A percentile compares a stretch with the other conserved stretches of the same genome.
phyloP scores from a whole-genome alignment of 2,888 invertebrate genomes.

The Lordiphosa fenestrarum region DNA sequence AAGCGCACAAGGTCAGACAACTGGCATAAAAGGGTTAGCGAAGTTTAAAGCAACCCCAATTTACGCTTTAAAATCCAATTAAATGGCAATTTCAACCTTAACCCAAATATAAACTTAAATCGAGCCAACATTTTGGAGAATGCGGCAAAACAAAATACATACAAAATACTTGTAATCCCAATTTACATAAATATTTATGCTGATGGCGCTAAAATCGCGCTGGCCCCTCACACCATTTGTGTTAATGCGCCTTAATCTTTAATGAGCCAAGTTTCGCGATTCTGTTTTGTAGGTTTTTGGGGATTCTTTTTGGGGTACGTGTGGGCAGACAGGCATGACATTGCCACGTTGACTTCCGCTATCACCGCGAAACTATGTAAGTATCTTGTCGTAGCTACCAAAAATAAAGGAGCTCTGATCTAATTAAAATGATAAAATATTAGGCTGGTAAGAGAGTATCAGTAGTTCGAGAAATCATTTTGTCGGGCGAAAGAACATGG shows the following conservation, averaged over 20 bases:
- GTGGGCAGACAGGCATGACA: conserved; percentile 31
- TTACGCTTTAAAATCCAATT: conserved; percentile 47
- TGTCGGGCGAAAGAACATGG: too few relatives aligned
- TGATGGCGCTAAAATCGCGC: conserved; percentile 57
- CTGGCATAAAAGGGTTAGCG: background rate
- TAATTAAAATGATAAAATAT: conserved; percentile 14
- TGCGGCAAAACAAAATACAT: conserved; percentile 37
- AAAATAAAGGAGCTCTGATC: conserved; percentile 47
- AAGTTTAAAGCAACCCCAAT: conserved; percentile 27
- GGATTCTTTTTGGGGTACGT: conserved; percentile 34
- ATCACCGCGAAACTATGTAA: conserved; percentile 44
- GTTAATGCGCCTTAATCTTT: conserved; percentile 73
- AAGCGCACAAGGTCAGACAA: conserved; percentile 20
- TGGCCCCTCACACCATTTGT: conserved; percentile 44
- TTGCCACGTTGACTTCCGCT: background rate
- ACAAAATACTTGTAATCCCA: conserved; percentile 67
- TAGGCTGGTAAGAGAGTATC: too few relatives aligned
- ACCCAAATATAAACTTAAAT: conserved; percentile 6
- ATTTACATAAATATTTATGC: conserved; percentile 74
- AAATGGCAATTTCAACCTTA: conserved; percentile 48
- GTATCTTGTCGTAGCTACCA: conserved; percentile 20
- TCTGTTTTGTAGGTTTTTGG: conserved; percentile 19
- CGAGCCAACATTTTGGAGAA: conserved; percentile 37
- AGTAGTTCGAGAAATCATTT: too few relatives aligned
- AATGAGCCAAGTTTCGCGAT: conserved; percentile 67